phyloP scores from a whole-genome alignment of 2,888 invertebrate genomes.

The Abrostola triplasia region DNA sequence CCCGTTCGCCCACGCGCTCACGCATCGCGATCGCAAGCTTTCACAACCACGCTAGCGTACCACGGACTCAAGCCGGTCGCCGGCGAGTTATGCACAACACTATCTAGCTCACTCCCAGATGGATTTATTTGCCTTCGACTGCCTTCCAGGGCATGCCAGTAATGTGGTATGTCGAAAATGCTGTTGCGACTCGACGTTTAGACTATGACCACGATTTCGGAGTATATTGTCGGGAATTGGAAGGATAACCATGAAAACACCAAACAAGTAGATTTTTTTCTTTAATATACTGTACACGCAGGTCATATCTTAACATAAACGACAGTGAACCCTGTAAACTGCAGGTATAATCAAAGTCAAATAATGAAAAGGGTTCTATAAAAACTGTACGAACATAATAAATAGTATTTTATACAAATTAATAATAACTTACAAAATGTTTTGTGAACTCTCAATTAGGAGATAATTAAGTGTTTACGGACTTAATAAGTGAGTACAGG shows the following conservation, averaged over 20 bases:
- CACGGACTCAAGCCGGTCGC: conserved; percentile 53
- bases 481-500: conserved; percentile 45
- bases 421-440: too few species aligned
- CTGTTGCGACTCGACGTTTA: conserved; percentile 5
- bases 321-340: too few species aligned
- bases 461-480: conserved; percentile 55
- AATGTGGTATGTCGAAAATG: conserved; percentile 45
- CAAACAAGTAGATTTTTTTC: too few species aligned
- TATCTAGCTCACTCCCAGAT: conserved; percentile 47
- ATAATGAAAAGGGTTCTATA: not conserved
- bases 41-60: conserved; percentile 77
- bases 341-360: not conserved
- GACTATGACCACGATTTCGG: conserved; percentile 8
- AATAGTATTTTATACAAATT: not conserved
- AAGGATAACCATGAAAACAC: too few species aligned
- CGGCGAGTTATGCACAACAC: conserved; percentile 53
- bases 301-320: too few species aligned
- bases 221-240: conserved; percentile 1
- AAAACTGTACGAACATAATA: not conserved
- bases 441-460: conserved; percentile 50
- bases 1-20: conserved; percentile 83
- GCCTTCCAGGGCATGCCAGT: conserved; percentile 42
- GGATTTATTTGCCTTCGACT: conserved; percentile 55
- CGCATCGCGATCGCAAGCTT: conserved; percentile 82
- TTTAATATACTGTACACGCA: too few species aligned